These are phyloP conservation scores for Melinopterus prodromus DNA, from an alignment of 2,888 invertebrate species.

Conservation along the genomic window DNA sequence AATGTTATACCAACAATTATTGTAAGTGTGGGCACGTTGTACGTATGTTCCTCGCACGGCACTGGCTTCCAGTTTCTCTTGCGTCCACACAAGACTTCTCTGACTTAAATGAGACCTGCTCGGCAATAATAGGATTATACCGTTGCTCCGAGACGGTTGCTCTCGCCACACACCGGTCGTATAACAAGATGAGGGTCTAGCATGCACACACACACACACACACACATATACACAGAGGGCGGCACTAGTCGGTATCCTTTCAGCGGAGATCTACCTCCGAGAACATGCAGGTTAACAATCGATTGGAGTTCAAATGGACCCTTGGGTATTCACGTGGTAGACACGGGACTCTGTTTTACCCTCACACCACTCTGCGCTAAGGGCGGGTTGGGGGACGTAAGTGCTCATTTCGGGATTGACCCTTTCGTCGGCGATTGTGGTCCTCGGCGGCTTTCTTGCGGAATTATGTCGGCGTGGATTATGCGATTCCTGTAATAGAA, in stretches of 20 bases:
- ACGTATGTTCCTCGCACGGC: not conserved
- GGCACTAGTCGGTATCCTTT: not conserved
- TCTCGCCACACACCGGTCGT: not conserved
- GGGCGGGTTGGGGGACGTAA: not conserved
- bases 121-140: not conserved
- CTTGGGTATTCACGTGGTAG: not conserved
- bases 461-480: not conserved
- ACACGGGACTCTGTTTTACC: not conserved
- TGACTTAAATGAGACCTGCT: not conserved
- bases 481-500: not conserved
- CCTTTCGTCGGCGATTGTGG: not conserved
- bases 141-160: not conserved
- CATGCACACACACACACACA: not conserved
- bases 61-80: not conserved
- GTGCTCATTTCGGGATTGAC: conserved; percentile 4
- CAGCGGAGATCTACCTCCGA: not conserved
- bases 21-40: not conserved
- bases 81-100: not conserved
- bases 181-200: conserved; percentile 4
- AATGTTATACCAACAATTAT: too few species aligned
- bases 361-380: not conserved
- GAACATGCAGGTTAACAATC: conserved; percentile 4
- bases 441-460: not conserved
- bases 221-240: not conserved
- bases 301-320: not conserved